Evolutionary conservation across 2,113 vertebrate species (phyloP), one percentile per base, ranked within the genome.

Genomic region (Carollia perspicillata): DNA sequence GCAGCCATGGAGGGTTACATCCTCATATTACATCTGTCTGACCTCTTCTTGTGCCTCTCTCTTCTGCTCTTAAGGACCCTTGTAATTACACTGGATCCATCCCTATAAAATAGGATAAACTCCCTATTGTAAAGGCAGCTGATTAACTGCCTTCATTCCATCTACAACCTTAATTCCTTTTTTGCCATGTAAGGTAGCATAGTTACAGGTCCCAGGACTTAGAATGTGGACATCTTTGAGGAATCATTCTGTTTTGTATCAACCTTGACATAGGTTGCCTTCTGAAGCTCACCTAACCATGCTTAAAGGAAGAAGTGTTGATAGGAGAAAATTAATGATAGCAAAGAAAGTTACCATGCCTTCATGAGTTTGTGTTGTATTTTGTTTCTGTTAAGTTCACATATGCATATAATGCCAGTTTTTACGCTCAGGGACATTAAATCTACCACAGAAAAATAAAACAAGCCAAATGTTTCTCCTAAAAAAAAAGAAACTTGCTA

Each of bases 391-490:
- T 95, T 68, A 84, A 80, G 55, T 65, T 40, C 40, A 74, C 90
- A 42, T 81, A 81, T 81, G 8, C n/a, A 74, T 60, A 28, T 35
- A 66, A 81, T 87, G 47, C 51, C 75, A 85, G 35, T 58, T 78
- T 84, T 95, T 69, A 85, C 37, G 44, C 72, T 93, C 22, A 69
- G 92, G 16, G 28, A 95, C 30, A 30, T 92, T 90, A 84, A 95
- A 63, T 47, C n/a, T 69, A 97, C 95, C 71, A 77, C 4, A 79
- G 40, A 74, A 87, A 95, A 94, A 84, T 63, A 89, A 97, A 85
- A 80, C 0, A n/a, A 93, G 53, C 2, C 42, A 87, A 89, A 75
- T 68, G 14, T 49, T 87, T 92, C 69, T 71, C 40, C n/a, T 49
- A 77, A 81, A 88, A 35, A 42, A 80, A 87, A 9, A 84, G 26